A percentile compares a stretch with the other conserved stretches of the same genome.
Conservation (phyloP, 1,140 invertebrate species). For the Leptopilina boulardi region DNA sequence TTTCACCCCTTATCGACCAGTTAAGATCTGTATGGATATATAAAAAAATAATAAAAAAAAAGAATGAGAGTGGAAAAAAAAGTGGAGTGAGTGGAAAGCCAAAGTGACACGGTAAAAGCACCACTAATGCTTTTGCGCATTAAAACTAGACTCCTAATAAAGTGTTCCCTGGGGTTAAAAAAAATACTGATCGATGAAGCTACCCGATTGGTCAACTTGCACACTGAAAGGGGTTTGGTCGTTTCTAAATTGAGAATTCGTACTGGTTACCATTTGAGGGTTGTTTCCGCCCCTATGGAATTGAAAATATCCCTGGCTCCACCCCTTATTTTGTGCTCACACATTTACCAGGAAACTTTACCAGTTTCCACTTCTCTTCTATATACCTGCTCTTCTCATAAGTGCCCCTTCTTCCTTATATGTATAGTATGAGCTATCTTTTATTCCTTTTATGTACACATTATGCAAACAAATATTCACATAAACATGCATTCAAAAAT, state of each 20-base stretch:
- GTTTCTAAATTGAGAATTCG: conserved; percentile 45
- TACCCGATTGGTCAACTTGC: conserved; percentile 60
- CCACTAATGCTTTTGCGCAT: conserved; percentile 74
- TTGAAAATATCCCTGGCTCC: conserved; percentile 51
- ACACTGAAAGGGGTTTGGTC: conserved; percentile 54
- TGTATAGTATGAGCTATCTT: too few species aligned
- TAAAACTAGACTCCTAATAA: conserved; percentile 71
- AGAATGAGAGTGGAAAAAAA: conserved; percentile 36
- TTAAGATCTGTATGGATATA: conserved; percentile 49
- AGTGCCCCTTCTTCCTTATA: conserved; percentile 24
- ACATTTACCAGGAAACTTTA: conserved; percentile 50
- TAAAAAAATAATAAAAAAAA: conserved; percentile 44
- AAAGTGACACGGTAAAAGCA: conserved; percentile 70
- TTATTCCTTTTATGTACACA: neutral
- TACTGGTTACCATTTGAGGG: conserved; percentile 51
- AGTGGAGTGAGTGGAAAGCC: conserved; percentile 58
- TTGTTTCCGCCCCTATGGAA: conserved; percentile 45
- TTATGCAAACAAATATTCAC: conserved; percentile 18
- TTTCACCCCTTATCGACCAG: conserved; percentile 58
- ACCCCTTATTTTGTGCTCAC: conserved; percentile 48
- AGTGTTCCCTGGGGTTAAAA: conserved; percentile 65
- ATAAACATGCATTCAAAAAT: neutral
- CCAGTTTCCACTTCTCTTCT: conserved; percentile 38
- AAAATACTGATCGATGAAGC: conserved; percentile 71
- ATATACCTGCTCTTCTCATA: conserved; percentile 18